Evolutionary conservation across 2,888 invertebrate species (phyloP).

Genomic region (Hirtodrosophila trivittata): DNA sequence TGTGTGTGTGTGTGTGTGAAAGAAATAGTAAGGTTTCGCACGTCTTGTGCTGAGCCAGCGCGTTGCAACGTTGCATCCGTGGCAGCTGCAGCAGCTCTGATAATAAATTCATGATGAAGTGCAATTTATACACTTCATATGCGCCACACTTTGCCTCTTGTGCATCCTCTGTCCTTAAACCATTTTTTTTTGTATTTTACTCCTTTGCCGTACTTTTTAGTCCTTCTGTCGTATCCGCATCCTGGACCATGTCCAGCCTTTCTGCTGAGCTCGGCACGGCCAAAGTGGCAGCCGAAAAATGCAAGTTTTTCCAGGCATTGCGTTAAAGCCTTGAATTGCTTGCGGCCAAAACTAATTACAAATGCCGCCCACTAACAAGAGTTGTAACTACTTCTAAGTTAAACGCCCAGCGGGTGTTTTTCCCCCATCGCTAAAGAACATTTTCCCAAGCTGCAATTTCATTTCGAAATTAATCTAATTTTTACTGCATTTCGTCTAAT

Average conservation of each 20-base stretch:
- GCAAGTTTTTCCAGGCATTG: slow-evolving; percentile 51
- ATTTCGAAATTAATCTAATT: slow-evolving; percentile 78
- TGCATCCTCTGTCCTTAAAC: not conserved
- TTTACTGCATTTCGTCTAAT: slow-evolving; percentile 56
- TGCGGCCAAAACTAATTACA: slow-evolving; percentile 74
- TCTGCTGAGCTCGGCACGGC: slow-evolving; percentile 57
- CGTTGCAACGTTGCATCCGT: slow-evolving; percentile 50
- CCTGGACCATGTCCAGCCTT: slow-evolving; percentile 46
- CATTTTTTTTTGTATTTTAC: not conserved
- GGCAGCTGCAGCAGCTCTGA: slow-evolving; percentile 75
- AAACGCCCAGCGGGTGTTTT: not conserved
- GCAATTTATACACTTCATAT: slow-evolving; percentile 79
- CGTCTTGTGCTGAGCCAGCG: slow-evolving; percentile 75
- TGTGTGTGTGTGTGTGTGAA: slow-evolving; percentile 19
- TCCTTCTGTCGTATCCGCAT: not conserved
- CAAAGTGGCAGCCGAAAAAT: slow-evolving; percentile 28
- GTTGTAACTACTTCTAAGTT: slow-evolving; percentile 10
- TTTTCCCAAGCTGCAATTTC: slow-evolving; percentile 55
- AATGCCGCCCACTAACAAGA: slow-evolving; percentile 45
- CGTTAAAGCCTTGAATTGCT: slow-evolving; percentile 68
- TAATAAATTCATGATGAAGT: slow-evolving; percentile 79
- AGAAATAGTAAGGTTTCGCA: slow-evolving; percentile 44
- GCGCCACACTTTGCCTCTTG: slow-evolving; percentile 31
- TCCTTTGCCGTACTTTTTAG: too few relatives aligned
- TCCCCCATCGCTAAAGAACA: slow-evolving; percentile 36